These are phyloP conservation scores for Heteromormyrus szaboi DNA, from an alignment of 2,797 vertebrate species.

Conservation along the genomic window DNA sequence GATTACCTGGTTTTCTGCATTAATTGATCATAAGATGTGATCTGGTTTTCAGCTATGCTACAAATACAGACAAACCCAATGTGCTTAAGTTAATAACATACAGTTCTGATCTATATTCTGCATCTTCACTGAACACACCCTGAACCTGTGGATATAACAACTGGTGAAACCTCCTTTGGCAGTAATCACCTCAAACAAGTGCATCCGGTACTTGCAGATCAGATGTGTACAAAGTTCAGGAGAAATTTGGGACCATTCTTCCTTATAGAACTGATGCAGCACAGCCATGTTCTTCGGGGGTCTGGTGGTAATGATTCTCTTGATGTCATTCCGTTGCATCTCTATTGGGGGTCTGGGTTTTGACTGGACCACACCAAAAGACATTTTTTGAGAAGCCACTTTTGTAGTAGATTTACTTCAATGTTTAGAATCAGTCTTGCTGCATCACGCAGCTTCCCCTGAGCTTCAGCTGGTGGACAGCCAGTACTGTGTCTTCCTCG, in stretches of 20 bases:
- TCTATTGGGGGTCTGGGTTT: not conserved
- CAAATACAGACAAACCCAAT: not conserved
- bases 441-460: not conserved
- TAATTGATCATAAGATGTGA: not conserved
- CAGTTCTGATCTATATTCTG: not conserved
- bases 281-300: not conserved
- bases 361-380: not conserved
- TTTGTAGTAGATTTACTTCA: not conserved
- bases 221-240: not conserved
- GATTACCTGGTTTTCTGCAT: not conserved
- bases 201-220: not conserved
- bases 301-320: not conserved
- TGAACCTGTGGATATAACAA: not conserved
- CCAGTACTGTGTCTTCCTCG: not conserved
- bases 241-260: not conserved
- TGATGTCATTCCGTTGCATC: not conserved
- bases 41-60: no score
- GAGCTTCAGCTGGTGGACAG: not conserved
- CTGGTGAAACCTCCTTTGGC: not conserved
- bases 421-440: not conserved
- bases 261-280: not conserved
- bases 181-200: not conserved
- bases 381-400: not conserved
- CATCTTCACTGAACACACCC: not conserved
- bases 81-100: not conserved